These are phyloP conservation scores for Drosophila incognita DNA, from an alignment of 2,888 invertebrate genomes.

Conservation along the genomic window DNA sequence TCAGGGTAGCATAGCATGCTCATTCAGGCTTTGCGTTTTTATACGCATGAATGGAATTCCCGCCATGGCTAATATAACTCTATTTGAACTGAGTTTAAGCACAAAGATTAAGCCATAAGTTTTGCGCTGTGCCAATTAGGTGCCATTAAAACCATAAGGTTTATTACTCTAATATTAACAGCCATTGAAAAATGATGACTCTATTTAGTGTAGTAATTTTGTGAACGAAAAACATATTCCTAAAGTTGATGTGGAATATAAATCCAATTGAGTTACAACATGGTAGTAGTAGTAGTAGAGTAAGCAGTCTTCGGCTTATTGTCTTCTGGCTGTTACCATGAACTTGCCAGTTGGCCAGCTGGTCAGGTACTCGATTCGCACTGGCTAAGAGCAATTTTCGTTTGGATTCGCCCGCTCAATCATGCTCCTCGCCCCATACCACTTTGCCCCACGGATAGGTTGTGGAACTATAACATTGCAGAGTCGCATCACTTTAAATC, in stretches of 20 bases:
- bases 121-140: background rate
- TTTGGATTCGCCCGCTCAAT: conserved; percentile 51
- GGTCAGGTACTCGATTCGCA: conserved; percentile 21
- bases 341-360: conserved; percentile 47
- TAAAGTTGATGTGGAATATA: background rate
- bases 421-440: background rate
- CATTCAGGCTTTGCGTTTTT: conserved; percentile 20
- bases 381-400: conserved; percentile 58
- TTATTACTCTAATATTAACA: background rate
- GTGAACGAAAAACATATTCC: background rate
- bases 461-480: conserved; percentile 58
- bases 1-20: conserved; percentile 34
- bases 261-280: background rate
- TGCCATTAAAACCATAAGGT: background rate
- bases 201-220: background rate
- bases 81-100: background rate
- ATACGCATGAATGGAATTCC: conserved; percentile 19
- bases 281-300: conserved; percentile 8
- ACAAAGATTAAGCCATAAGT: background rate
- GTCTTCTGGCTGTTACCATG: conserved; percentile 36
- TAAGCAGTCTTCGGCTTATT: conserved; percentile 21
- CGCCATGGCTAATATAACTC: background rate
- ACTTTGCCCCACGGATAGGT: background rate
- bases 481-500: conserved; percentile 56
- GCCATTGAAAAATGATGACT: fast-evolving